Base-by-base conservation (phyloP, 2,888 invertebrate genomes). In the Zygogramma bicolorata region DNA sequence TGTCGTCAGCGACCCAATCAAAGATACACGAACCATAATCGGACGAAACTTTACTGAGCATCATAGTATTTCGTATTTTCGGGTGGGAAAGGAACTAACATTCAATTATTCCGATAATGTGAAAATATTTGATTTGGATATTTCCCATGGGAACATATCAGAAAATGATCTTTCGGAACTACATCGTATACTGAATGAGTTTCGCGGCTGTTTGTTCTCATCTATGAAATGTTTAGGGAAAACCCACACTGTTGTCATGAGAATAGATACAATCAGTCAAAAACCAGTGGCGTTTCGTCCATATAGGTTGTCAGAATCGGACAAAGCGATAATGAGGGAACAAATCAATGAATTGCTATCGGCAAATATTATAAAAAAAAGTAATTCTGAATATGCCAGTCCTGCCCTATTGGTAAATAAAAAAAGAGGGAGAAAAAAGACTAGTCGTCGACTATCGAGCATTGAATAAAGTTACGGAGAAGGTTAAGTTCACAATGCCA, bases 351-450 rank as follows among this genome's bases (percentile, higher is more conserved):
- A 65, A 65, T 65, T 65, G 49, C 53, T 58, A 15, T 42, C 46
- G 31, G 65, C 65, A 53, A 25, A 63, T 42, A 61, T 68, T 31
- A 69, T 69, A 40, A 15, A 62, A 34, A 49, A 69, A 69, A 65
- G 69, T 53, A 46, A 62, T 6, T 69, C 69, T 15, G 62, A 61
- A 29, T 69, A 69, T 65, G 69, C 63, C 25, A 69, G 69, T 27
- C 68, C 68, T 22, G 62, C 61, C 25, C 8, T 68, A 20, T 65
- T 68, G 40, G 62, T 68, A 20, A 68, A 68, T 65, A 68, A 68
- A 65, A n/a, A 65, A 68, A 65, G 62, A 68, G 22, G 18, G 61
- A 68, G 27, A 61, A 61, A 68, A 68, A 68, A 65, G 60, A 34
- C 60, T 60, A 31, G 60, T 60, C 1, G 38, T 38, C 4, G 38